Conservation (phyloP, 1,140 invertebrate genomes). For the Drosophila nannoptera region DNA sequence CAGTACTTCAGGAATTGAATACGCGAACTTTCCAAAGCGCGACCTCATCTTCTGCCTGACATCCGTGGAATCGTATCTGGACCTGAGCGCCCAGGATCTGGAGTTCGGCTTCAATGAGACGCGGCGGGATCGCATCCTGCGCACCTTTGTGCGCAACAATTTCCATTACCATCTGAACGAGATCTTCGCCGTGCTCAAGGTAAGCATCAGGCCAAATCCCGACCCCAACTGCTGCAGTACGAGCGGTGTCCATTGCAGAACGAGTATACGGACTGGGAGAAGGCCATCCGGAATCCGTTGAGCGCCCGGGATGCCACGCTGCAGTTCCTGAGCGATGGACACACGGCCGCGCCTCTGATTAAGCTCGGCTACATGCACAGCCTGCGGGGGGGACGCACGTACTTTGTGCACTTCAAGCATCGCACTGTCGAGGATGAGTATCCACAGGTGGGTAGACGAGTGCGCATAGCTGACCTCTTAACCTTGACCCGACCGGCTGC, state of each 20-base stretch:
- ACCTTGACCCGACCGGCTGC: constrained; percentile 25
- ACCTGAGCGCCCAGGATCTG: constrained; percentile 87
- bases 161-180: constrained; percentile 94
- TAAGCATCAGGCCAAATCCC: constrained; percentile 2
- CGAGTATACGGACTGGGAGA: constrained; percentile 96
- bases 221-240: neutral
- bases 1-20: constrained; percentile 85
- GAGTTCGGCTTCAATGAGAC: constrained; percentile 93
- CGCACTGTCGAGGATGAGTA: constrained; percentile 87
- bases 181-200: constrained; percentile 91
- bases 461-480: constrained; percentile 22
- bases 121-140: constrained; percentile 88
- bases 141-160: constrained; percentile 92
- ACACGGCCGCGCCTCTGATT: constrained; percentile 90
- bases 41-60: constrained; percentile 89
- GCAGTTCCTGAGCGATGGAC: constrained; percentile 90
- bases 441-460: constrained; percentile 82
- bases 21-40: constrained; percentile 90
- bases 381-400: constrained; percentile 87
- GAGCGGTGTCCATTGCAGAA: constrained; percentile 80
- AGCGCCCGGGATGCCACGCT: constrained; percentile 88
- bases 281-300: constrained; percentile 86
- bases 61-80: constrained; percentile 87
- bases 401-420: constrained; percentile 93
- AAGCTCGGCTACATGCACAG: constrained; percentile 90